Conservation (phyloP, 2,888 invertebrate species). For the Abrostola tripartita region DNA sequence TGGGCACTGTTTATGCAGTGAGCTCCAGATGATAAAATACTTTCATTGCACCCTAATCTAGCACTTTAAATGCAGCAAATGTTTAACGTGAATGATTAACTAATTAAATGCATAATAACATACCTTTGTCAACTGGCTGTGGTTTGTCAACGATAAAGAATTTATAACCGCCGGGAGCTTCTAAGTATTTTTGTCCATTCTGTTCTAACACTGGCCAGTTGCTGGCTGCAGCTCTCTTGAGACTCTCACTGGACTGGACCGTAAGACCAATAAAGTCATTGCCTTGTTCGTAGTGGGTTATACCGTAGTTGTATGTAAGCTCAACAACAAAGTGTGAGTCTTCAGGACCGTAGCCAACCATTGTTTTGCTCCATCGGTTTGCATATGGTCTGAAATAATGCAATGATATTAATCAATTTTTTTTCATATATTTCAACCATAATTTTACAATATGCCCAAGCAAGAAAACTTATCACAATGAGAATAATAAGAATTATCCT, state of each 20-base stretch:
- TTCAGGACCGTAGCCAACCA: conserved; percentile 99
- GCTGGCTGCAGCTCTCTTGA: conserved; percentile 91
- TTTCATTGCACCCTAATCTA: too few species aligned
- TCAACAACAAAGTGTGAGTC: conserved; percentile 98
- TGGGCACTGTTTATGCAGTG: too few species aligned
- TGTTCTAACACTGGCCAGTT: conserved; percentile 92
- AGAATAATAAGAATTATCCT: too few species aligned
- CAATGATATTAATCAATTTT: neutral
- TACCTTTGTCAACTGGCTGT: conserved; percentile 90
- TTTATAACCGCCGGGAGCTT: conserved; percentile 97
- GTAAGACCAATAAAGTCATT: conserved; percentile 97
- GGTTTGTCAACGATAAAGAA: conserved; percentile 93
- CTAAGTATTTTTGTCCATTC: conserved; percentile 89
- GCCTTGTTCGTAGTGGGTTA: conserved; percentile 95
- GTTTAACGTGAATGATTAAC: too few species aligned
- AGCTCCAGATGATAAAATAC: too few species aligned
- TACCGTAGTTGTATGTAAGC: conserved; percentile 98
- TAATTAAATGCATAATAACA: conserved; percentile 20
- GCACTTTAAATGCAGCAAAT: neutral
- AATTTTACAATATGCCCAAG: too few species aligned
- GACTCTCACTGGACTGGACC: conserved; percentile 92
- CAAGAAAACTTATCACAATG: too few species aligned
- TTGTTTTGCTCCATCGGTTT: conserved; percentile 99
- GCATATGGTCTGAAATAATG: conserved; percentile 94
- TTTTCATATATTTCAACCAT: neutral